These are phyloP conservation scores for Leptogaster cylindrica DNA, from an alignment of 2,888 invertebrate species.

Conservation along the genomic window DNA sequence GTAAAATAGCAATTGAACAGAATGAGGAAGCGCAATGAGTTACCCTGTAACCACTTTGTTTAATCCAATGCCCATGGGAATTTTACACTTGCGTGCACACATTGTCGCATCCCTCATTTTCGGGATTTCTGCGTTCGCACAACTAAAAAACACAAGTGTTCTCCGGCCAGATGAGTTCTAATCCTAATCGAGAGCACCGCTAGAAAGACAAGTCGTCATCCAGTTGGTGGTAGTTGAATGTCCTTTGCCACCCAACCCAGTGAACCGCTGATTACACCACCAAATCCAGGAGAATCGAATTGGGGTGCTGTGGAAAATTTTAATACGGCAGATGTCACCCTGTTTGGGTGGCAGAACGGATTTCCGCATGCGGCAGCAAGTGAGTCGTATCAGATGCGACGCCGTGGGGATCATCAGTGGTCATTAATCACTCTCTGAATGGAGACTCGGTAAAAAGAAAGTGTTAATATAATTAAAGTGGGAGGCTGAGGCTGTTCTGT, in stretches of 20 bases:
- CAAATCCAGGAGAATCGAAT: not conserved
- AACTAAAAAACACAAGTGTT: conserved; percentile 26
- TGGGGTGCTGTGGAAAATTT: conserved; percentile 18
- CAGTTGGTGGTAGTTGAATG: not conserved
- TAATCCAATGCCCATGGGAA: conserved; percentile 38
- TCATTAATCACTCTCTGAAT: conserved; percentile 9
- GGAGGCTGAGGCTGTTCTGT: not conserved
- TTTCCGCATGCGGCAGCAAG: conserved; percentile 20
- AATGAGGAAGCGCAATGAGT: not conserved
- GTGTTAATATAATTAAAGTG: not conserved
- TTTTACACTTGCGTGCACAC: conserved; percentile 35
- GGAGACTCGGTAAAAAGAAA: not conserved
- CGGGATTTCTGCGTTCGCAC: not conserved
- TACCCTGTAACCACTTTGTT: conserved; percentile 30
- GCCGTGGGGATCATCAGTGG: not conserved
- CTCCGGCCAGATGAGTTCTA: conserved; percentile 7
- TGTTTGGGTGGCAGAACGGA: conserved; percentile 19
- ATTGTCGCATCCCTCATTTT: conserved; percentile 28
- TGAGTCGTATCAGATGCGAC: not conserved
- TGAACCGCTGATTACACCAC: conserved; percentile 39
- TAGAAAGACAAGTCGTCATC: conserved; percentile 20
- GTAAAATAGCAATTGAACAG: conserved; percentile 8
- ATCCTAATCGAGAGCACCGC: conserved; percentile 36
- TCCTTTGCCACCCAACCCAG: not conserved
- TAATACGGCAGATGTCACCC: conserved; percentile 26